Evolutionary conservation across 2,888 invertebrate genomes (phyloP), one percentile per base, ranked within the genome.

Genomic region (Schizaphis graminum): DNA sequence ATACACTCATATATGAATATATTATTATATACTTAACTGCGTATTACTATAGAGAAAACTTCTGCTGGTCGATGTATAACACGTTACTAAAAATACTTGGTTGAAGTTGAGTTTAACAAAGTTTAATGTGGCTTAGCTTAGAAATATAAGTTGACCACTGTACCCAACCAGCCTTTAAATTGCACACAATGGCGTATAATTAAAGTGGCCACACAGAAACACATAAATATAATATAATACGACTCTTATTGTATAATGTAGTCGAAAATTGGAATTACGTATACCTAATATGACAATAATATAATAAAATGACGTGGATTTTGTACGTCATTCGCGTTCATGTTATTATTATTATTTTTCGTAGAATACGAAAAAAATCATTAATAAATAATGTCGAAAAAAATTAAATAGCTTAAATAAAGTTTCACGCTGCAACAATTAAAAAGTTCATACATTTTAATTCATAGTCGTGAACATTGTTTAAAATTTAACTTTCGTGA

Each of bases 61-160:
- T 67, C 44, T 4, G n/a, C 3, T 35, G 61, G 89, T 11, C 61
- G 10, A 61, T 16, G 61, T 47, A 21, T 16, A 44, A 44, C 35
- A 44, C 89, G 89, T 89, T 16, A 28, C 89, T 57, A 89, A 89
- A 89, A 89, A 57, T 57, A 89, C 41, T 89, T 41, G 57, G 90
- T n/a, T n/a, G 61, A 0, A 56, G 44, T 44, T 16, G 53, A 26
- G 77, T 91, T 41, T 21, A 53, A 84, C 91, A 91, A 91, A 91
- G 91, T 91, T 91, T 77, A 77, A 35, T 16, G 77, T 84, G 49
- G 77, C 91, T 77, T 67, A 77, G 49, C 77, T 35, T 26, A 16
- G 77, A 41, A 90, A 61, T 44, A 53, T 53, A 56, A 91, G 91
- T 91, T 84, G 91, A 91, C 91, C 91, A 91, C 91, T 84, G 10